These are phyloP conservation scores for Lasioglossum villosulum DNA, from an alignment of 2,888 invertebrate species.

Conservation along the genomic window DNA sequence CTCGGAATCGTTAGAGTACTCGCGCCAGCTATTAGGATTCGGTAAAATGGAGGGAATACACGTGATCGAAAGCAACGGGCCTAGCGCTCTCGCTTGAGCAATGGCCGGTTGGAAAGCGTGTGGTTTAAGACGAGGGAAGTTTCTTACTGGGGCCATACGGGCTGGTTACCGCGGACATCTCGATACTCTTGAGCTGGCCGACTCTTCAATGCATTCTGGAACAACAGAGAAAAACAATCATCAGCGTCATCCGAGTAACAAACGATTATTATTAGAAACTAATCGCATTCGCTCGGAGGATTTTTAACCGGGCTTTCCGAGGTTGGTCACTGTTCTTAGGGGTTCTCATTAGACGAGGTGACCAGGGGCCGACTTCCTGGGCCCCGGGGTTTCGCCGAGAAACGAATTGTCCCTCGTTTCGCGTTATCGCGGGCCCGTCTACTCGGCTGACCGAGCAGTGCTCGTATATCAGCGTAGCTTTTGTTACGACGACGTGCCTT, in stretches of 20 bases:
- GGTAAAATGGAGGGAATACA: slow-evolving; percentile 37
- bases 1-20: slow-evolving; percentile 37
- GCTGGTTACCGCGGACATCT: slow-evolving; percentile 84
- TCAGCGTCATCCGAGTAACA: background rate
- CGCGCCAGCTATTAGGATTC: slow-evolving; percentile 39
- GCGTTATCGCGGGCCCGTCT: slow-evolving; percentile 64
- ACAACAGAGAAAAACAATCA: slow-evolving; percentile 68
- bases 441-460: slow-evolving; percentile 59
- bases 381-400: slow-evolving; percentile 43
- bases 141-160: slow-evolving; percentile 84
- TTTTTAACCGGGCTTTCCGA: background rate
- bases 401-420: slow-evolving; percentile 72
- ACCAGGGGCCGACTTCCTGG: background rate
- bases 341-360: background rate
- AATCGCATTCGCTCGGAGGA: background rate
- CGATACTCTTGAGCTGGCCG: slow-evolving; percentile 75
- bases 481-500: slow-evolving; percentile 76
- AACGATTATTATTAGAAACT: background rate
- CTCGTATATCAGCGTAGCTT: slow-evolving; percentile 76
- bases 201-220: slow-evolving; percentile 81
- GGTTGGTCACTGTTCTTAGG: background rate
- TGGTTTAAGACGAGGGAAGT: slow-evolving; percentile 26
- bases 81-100: slow-evolving; percentile 15
- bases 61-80: slow-evolving; percentile 18
- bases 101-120: background rate